Conservation (phyloP, 2,113 vertebrate genomes). For the Cichladusa arquata region DNA sequence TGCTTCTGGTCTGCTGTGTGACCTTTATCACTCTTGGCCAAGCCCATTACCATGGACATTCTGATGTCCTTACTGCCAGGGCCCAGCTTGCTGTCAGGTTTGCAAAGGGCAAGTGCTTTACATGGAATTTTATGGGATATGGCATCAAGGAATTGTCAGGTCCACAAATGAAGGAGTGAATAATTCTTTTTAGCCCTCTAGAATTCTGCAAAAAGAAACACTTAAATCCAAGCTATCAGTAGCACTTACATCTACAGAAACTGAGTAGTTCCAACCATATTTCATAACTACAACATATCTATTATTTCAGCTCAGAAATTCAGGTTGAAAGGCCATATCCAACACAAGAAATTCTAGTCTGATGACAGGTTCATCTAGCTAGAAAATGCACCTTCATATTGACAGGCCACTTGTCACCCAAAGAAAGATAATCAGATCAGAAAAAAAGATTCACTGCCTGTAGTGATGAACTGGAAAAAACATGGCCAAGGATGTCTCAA, state of each 20-base stretch:
- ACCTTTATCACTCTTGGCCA: neutral
- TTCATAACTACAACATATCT: neutral
- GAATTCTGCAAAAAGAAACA: neutral
- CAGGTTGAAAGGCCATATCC: neutral
- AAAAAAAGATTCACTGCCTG: neutral
- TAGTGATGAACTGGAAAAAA: neutral
- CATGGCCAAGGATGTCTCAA: neutral
- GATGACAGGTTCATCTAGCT: neutral
- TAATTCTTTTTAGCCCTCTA: neutral
- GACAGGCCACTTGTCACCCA: neutral
- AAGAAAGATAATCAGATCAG: neutral
- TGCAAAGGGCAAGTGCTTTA: neutral
- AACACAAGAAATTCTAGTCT: neutral
- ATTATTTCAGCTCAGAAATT: slow-evolving; percentile 14
- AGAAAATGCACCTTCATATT: neutral
- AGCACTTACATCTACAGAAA: neutral
- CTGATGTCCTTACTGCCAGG: neutral
- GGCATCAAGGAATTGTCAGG: neutral
- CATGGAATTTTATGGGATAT: neutral
- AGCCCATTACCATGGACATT: neutral
- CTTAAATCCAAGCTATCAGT: neutral
- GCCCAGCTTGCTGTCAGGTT: neutral
- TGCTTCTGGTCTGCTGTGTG: neutral
- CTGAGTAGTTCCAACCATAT: neutral
- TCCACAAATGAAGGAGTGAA: neutral